Base-by-base conservation (phyloP, 2,113 vertebrate species). In the Poeciliopsis turrubarensis region DNA sequence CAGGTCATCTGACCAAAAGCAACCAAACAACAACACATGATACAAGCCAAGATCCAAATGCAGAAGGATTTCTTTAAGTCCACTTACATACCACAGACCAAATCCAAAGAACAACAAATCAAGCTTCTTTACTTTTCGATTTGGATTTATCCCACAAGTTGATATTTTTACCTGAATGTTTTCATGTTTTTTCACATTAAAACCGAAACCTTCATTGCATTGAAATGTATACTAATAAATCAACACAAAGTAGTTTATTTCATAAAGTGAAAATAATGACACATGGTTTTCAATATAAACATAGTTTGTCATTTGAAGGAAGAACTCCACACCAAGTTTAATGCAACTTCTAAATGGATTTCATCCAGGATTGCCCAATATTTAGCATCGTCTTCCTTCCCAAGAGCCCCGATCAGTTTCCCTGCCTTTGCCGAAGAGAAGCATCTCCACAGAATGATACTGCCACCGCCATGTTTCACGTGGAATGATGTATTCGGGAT, bases 61-160 rank as follows among this genome's bases (percentile, higher is more conserved):
- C 86, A 84, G 62, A n/a, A 57, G 22, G 60, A 84, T 72, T 85
- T 87, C 86, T 87, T 89, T 87, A 86, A 89, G 85, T 85, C 60
- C 81, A 68, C 76, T 79, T 60, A 64, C 90, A 83, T 44, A 72
- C 39, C 62, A 69, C 62, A 22, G 29, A 39, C 1, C 7, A 9
- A 27, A 64, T 72, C 47, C 25, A 57, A 57, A 57, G 25, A 57
- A 57, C 8, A n/a, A 57, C 25, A 72, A 70, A 26, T 64, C 68
- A 57, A 47, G 5, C 4, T 19, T 47, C 1, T 47, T 47, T 47
- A 47, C 44, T 47, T 47, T 47, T 47, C 44, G 15, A 19, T 47
- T 47, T 37, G 25, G 5, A 44, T 73, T 70, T 63, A 70, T 83
- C 62, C 27, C 31, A 60, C 67, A 39, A n/a, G 41, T 32, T 70